Conservation (phyloP, 1,140 invertebrate genomes). For the Polyergus mexicanus region DNA sequence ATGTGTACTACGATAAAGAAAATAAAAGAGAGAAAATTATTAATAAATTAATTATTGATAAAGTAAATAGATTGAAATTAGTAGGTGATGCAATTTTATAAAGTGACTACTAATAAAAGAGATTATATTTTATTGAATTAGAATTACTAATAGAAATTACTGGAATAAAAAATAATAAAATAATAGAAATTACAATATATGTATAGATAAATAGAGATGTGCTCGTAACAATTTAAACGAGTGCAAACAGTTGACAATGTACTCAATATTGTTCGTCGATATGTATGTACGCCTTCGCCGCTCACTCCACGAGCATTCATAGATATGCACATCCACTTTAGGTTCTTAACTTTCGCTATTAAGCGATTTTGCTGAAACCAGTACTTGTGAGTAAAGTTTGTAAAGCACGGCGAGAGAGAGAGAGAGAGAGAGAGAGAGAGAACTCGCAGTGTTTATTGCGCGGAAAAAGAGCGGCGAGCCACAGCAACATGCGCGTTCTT, state of each 20-base stretch:
- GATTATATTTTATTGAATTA: no score
- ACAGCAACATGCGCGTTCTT: constrained; percentile 42
- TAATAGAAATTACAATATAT: background rate
- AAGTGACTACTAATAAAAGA: no score
- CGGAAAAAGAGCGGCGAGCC: constrained; percentile 66
- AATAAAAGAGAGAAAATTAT: no score
- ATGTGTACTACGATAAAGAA: no score
- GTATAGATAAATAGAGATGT: background rate
- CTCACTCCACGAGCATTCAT: constrained; percentile 25
- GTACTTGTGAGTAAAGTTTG: constrained; percentile 53
- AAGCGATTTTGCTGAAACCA: constrained; percentile 51
- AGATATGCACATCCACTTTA: constrained; percentile 55
- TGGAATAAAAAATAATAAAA: background rate
- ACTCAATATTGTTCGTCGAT: constrained; percentile 8
- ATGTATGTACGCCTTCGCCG: background rate
- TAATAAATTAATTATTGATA: no score
- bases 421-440: constrained; percentile 64
- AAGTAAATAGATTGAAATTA: background rate
- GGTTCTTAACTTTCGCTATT: constrained; percentile 60
- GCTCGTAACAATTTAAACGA: background rate
- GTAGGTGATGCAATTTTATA: background rate
- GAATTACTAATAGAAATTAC: background rate
- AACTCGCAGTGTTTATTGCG: constrained; percentile 53
- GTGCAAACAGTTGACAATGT: constrained; percentile 16
- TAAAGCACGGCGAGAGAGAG: constrained; percentile 57